phyloP scores from a whole-genome alignment of 2,797 vertebrate species.

The Halcyon chelicuti region DNA sequence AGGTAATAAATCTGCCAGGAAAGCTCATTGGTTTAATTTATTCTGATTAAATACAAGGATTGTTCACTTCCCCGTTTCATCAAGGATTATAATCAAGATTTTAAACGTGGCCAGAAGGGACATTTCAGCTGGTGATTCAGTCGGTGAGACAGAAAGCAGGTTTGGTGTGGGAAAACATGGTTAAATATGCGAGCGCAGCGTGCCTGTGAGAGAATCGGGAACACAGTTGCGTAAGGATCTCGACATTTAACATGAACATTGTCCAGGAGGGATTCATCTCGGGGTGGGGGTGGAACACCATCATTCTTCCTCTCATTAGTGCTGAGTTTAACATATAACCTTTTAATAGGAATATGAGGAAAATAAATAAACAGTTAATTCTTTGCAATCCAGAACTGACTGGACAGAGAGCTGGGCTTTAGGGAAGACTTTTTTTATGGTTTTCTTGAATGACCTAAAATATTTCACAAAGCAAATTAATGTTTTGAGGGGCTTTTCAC shows the following conservation, averaged over 20 bases:
- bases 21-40: slow-evolving; percentile 56
- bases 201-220: background rate
- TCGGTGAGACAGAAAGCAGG: background rate
- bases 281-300: background rate
- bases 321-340: background rate
- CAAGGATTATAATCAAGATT: slow-evolving; percentile 51
- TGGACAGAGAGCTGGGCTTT: background rate
- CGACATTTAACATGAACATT: background rate
- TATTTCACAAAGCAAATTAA: background rate
- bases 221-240: background rate
- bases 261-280: background rate
- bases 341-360: background rate
- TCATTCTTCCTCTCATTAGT: background rate
- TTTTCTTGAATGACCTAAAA: background rate
- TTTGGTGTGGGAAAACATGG: slow-evolving; percentile 1
- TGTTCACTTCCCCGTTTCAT: slow-evolving; percentile 35
- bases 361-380: background rate
- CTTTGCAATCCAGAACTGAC: background rate
- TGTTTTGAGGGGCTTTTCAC: background rate
- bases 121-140: slow-evolving; percentile 26
- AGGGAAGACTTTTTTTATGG: background rate
- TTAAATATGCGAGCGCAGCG: slow-evolving; percentile 8
- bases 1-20: slow-evolving; percentile 30
- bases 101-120: slow-evolving; percentile 48
- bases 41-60: slow-evolving; percentile 56